Conservation (phyloP, 2,797 vertebrate species). For the Australoheros facetus region DNA sequence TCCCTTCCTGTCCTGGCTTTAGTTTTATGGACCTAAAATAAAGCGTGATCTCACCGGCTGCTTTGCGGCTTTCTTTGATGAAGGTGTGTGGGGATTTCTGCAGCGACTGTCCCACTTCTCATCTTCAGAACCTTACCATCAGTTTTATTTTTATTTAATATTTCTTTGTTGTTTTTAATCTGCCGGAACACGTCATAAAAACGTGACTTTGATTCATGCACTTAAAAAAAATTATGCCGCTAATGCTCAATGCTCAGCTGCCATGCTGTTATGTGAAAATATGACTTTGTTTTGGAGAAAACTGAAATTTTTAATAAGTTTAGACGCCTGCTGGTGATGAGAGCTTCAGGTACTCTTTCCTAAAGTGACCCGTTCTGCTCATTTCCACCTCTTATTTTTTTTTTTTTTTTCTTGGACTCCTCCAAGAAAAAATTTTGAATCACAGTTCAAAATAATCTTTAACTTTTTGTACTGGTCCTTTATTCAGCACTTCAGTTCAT, state of each 20-base stretch:
- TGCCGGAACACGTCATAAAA: too few species aligned
- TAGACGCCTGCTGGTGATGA: background rate
- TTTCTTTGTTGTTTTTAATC: background rate
- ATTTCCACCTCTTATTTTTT: background rate
- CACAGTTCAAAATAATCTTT: too few species aligned
- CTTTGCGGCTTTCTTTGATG: background rate
- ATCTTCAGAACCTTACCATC: background rate
- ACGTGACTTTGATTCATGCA: too few species aligned
- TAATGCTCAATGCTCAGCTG: background rate
- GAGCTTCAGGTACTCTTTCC: background rate
- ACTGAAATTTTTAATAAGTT: background rate
- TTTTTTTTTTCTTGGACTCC: background rate
- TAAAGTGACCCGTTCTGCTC: background rate
- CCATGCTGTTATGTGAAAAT: background rate
- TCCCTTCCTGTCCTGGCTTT: background rate
- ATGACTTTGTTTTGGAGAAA: background rate
- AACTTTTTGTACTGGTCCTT: too few species aligned
- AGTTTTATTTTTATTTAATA: background rate
- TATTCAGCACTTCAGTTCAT: background rate
- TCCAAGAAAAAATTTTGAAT: too few species aligned
- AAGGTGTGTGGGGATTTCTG: background rate
- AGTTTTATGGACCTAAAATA: background rate
- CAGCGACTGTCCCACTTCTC: background rate
- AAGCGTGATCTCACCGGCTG: background rate
- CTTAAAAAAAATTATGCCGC: too few species aligned